Percentiles rank a stretch among this genome's conserved stretches.
Evolutionary conservation across 1,140 invertebrate genomes (phyloP).

Genomic region (Pseudoatta argentina): DNA sequence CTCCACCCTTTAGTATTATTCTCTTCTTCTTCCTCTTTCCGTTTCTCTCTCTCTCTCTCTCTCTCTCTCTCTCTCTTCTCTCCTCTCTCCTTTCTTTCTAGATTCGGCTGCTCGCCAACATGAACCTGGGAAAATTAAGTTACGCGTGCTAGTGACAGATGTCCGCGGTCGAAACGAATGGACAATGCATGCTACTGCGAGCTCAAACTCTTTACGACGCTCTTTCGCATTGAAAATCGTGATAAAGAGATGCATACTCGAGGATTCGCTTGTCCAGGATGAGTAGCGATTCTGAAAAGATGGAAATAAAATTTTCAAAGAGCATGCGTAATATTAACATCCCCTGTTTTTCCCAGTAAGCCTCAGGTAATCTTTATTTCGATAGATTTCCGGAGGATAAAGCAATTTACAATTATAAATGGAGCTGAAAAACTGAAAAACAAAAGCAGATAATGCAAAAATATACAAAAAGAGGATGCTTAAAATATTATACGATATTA

Average conservation of each 20-base stretch:
- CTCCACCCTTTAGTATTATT: conserved; percentile 34
- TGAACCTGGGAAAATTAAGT: conserved; percentile 77
- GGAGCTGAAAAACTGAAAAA: conserved; percentile 25
- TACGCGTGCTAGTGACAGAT: conserved; percentile 79
- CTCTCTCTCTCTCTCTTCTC: neutral
- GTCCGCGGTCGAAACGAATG: conserved; percentile 72
- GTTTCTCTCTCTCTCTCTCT: neutral
- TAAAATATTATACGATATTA: neutral
- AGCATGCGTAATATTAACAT: conserved; percentile 11
- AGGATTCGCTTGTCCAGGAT: conserved; percentile 2
- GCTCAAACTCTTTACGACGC: conserved; percentile 71
- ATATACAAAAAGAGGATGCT: neutral
- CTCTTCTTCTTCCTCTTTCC: conserved; percentile 3
- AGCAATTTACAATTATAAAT: conserved; percentile 53
- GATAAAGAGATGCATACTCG: conserved; percentile 67
- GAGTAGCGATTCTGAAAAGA: conserved; percentile 13
- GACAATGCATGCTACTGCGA: conserved; percentile 73
- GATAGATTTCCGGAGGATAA: neutral
- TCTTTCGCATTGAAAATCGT: conserved; percentile 70
- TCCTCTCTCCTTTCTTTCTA: conserved; percentile 5
- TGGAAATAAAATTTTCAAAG: conserved; percentile 48
- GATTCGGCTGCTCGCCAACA: conserved; percentile 31
- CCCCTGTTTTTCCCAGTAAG: neutral
- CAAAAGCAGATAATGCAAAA: neutral
- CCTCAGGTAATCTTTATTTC: conserved; percentile 10